Evolutionary conservation across 2,113 vertebrate genomes (phyloP).

Genomic region (Antechinus stuartii): DNA sequence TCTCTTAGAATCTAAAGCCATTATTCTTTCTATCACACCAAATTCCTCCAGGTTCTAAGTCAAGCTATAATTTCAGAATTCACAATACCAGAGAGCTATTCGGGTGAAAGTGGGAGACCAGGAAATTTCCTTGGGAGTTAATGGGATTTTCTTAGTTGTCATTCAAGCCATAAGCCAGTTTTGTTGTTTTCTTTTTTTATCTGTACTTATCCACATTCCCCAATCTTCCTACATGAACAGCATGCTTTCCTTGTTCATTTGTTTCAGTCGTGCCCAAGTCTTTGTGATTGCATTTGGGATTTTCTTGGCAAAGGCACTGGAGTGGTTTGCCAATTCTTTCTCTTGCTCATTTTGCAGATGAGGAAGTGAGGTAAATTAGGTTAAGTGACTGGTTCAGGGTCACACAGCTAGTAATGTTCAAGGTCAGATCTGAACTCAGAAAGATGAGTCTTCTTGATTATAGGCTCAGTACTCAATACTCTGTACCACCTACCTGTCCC

Average conservation of each 20-base stretch:
- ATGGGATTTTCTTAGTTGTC: background rate
- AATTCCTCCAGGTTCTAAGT: background rate
- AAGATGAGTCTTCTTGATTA: background rate
- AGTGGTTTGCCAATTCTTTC: background rate
- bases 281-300: background rate
- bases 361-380: background rate
- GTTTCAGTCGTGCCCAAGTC: background rate
- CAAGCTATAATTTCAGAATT: background rate
- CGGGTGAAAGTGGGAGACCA: background rate
- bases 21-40: background rate
- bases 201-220: background rate
- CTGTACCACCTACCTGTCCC: too few species aligned
- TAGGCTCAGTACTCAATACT: too few species aligned
- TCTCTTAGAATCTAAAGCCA: background rate
- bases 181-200: background rate
- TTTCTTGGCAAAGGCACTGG: background rate
- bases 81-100: background rate
- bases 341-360: background rate
- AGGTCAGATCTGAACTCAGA: background rate
- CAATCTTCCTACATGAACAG: background rate
- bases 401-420: background rate
- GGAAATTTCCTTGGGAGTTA: background rate
- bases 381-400: background rate
- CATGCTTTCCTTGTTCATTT: background rate
- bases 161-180: background rate